Base-by-base conservation (phyloP, 2,797 vertebrate genomes). In the Lagocephalus sceleratus region DNA sequence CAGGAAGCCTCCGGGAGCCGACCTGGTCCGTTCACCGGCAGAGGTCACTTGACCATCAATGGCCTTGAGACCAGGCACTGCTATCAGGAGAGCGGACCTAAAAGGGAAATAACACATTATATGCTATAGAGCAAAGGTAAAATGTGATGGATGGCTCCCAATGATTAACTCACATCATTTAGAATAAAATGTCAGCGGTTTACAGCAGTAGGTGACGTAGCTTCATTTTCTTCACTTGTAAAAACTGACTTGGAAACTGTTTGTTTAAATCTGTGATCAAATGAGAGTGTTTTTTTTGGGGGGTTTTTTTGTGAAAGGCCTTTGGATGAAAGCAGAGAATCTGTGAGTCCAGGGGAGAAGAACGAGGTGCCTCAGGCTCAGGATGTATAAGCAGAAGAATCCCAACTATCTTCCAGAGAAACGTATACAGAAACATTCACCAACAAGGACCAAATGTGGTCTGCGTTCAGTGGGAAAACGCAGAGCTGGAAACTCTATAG, bases 31-130 rank as follows among this genome's bases (percentile, higher is more conserved):
- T 44, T 58, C 75, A 79, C 78, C 81, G 73, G 43, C 71, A 58
- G 60, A 40, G n/a, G 91, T 55, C 32, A 68, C 58, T 69, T 91
- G 89, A 51, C 67, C 88, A 72, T 94, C 85, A 41, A 92, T 70
- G 56, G 78, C 56, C 71, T 75, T 89, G 57, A 97, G 85, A 74
- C 68, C 60, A 29, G 94, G 86, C 54, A 92, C 79, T 0, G 81
- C 48, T 61, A 76, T 75, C 78, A 91, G 87, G 14, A 98, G 53
- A 20, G 75, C 79, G 58, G 68, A 66, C 63, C 95, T 99, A 54
- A 51, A 47, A 50, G 22, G 69, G 15, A 60, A n/a, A 21, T 45
- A 49, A 43, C 6, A 44, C 4, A 44, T 11, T 3, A 10, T n/a
- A 9, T 20, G 29, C 11, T 32, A 2, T 3, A 12, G 11, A 14